Conservation (phyloP, 2,888 invertebrate species). For the Merodon equestris region DNA sequence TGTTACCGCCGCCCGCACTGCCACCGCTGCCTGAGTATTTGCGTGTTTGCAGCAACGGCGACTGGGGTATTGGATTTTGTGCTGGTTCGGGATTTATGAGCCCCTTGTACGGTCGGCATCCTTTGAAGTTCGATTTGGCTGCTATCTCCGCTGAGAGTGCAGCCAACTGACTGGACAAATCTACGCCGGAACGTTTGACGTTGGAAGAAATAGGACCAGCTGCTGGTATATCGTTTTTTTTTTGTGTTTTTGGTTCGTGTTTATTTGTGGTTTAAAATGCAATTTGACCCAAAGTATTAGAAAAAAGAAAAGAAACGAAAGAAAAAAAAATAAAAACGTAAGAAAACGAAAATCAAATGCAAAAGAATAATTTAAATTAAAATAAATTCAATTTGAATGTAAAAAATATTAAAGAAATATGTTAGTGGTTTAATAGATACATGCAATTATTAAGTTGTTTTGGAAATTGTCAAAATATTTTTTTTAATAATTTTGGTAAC, state of each 20-base stretch:
- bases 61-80: constrained; percentile 61
- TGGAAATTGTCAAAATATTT: no score
- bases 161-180: constrained; percentile 69
- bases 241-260: constrained; percentile 16
- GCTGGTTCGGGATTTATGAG: constrained; percentile 58
- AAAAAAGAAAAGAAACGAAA: constrained; percentile 33
- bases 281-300: constrained; percentile 19
- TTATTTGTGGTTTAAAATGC: neutral
- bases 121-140: constrained; percentile 70
- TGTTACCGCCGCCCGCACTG: constrained; percentile 53
- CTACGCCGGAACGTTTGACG: constrained; percentile 57
- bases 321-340: constrained; percentile 18
- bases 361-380: constrained; percentile 5
- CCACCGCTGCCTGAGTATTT: constrained; percentile 61
- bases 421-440: no score
- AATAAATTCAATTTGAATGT: neutral
- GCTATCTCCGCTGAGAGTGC: constrained; percentile 70
- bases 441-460: no score
- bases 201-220: constrained; percentile 60
- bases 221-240: no score
- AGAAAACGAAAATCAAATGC: constrained; percentile 18
- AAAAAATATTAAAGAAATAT: neutral
- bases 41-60: constrained; percentile 68
- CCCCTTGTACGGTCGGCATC: constrained; percentile 69
- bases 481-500: no score